Percentiles rank a stretch among this genome's conserved stretches.
Conservation (phyloP, 2,888 invertebrate species). For the Idaea dimidiata region DNA sequence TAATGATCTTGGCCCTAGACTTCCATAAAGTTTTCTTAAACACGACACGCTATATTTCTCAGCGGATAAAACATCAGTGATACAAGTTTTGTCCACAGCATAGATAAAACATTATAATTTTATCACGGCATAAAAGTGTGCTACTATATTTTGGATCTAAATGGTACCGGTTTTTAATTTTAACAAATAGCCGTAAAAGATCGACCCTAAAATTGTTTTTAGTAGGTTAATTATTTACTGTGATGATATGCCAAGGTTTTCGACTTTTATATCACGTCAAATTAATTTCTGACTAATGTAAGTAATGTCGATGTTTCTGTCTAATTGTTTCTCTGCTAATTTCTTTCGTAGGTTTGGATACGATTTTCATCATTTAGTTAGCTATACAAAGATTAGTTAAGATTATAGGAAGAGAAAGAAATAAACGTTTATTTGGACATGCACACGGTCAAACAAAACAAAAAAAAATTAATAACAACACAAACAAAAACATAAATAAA, state of each 20-base stretch:
- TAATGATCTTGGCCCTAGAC: too few species aligned
- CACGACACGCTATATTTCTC: not conserved
- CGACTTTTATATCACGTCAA: not conserved
- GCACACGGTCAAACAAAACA: too few species aligned
- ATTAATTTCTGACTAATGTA: not conserved
- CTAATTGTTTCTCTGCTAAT: not conserved
- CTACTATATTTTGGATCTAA: slow-evolving; percentile 19
- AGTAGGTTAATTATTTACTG: slow-evolving; percentile 29
- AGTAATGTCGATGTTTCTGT: not conserved
- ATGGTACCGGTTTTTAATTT: slow-evolving; percentile 30
- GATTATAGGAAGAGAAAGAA: too few species aligned
- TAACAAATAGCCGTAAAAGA: slow-evolving; percentile 26
- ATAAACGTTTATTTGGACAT: too few species aligned
- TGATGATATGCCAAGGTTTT: slow-evolving; percentile 9
- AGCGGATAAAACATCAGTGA: not conserved
- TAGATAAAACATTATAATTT: not conserved
- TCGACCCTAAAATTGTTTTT: slow-evolving; percentile 27
- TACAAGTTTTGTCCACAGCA: not conserved
- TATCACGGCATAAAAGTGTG: not conserved
- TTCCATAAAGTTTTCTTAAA: not conserved
- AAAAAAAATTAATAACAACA: too few species aligned
- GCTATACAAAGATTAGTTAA: too few species aligned
- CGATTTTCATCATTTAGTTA: too few species aligned
- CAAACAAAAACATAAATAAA: too few species aligned
- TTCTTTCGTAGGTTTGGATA: not conserved